phyloP scores from a whole-genome alignment of 64 coral and sea anemone genomes.

The Montipora cactus region DNA sequence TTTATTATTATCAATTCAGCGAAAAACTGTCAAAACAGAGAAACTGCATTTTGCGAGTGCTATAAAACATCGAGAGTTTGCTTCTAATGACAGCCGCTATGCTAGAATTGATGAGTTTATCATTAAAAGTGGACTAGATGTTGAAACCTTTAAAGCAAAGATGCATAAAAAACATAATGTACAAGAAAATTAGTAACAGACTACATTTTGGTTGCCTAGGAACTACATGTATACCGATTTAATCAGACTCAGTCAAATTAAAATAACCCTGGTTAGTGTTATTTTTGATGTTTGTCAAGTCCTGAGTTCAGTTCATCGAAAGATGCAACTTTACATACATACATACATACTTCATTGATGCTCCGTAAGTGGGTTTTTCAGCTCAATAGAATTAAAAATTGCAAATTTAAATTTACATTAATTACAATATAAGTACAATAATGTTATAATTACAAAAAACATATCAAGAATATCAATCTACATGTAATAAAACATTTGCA shows the following conservation, averaged over 20 bases:
- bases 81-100: no score
- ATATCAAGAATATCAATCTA: no score
- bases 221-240: neutral
- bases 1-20: neutral
- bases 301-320: neutral
- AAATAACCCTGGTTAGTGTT: neutral
- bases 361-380: no score
- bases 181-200: neutral
- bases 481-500: no score
- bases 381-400: no score
- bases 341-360: no score
- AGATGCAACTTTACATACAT: neutral
- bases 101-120: no score
- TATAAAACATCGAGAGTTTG: no score
- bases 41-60: neutral
- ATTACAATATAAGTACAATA: no score
- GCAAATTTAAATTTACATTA: no score
- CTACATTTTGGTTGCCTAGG: neutral
- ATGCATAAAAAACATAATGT: slow-evolving; percentile 1
- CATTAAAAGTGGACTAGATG: neutral
- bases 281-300: neutral
- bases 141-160: neutral
- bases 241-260: neutral
- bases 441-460: no score
- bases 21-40: neutral